Conservation (phyloP, 2,797 vertebrate genomes). For the Poeciliopsis infans region DNA sequence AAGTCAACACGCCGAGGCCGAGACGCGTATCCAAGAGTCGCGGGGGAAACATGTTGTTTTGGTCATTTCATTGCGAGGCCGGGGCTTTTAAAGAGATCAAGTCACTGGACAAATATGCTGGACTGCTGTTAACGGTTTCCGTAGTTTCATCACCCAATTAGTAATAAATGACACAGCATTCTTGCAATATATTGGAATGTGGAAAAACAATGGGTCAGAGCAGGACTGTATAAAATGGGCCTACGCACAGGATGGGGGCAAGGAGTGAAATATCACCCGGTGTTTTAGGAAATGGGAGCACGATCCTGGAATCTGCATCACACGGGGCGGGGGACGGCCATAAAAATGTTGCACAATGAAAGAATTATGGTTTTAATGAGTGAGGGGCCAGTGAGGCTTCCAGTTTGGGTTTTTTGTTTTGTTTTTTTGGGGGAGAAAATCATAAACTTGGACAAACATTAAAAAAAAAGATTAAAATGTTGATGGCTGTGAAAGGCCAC, state of each 20-base stretch:
- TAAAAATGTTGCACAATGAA: constrained; percentile 61
- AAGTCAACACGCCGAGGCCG: constrained; percentile 68
- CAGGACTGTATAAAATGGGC: constrained; percentile 24
- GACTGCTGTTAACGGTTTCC: constrained; percentile 15
- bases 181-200: constrained; percentile 32
- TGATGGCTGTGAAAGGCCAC: constrained; percentile 55
- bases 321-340: constrained; percentile 49
- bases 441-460: constrained; percentile 69
- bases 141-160: constrained; percentile 53
- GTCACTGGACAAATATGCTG: constrained; percentile 28
- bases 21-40: constrained; percentile 16
- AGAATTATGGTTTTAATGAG: constrained; percentile 63
- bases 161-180: constrained; percentile 38
- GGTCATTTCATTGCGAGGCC: constrained; percentile 35
- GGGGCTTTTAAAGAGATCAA: constrained; percentile 36
- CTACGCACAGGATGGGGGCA: neutral
- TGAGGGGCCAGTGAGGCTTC: constrained; percentile 58
- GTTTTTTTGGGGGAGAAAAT: constrained; percentile 52
- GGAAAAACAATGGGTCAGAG: constrained; percentile 25
- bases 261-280: constrained; percentile 47
- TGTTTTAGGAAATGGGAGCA: constrained; percentile 26
- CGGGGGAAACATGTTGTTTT: constrained; percentile 43
- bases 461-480: constrained; percentile 42
- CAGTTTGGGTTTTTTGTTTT: constrained; percentile 43
- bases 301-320: constrained; percentile 47